Evolutionary conservation across 37 sponge, comb jelly and placozoan species (phyloP).

Genomic region (Halichondria panicea): DNA sequence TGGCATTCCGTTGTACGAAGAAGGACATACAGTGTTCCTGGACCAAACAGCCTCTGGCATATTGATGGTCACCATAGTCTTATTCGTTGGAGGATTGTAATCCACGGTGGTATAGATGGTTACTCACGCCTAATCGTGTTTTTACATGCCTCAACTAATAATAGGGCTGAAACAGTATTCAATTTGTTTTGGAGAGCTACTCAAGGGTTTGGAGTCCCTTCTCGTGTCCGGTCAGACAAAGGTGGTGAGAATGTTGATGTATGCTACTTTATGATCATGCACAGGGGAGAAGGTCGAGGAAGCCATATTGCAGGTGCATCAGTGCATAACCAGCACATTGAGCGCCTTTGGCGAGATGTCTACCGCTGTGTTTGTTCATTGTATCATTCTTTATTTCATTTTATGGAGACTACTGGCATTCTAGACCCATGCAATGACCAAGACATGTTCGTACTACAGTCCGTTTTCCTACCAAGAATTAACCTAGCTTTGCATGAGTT

Average conservation of each 20-base stretch:
- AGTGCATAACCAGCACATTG: conserved; percentile 43
- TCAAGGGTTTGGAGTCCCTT: conserved; percentile 18
- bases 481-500: too few species aligned
- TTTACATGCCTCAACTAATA: conserved; percentile 25
- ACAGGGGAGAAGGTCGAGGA: conserved; percentile 24
- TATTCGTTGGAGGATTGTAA: conserved; percentile 30
- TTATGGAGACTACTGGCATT: conserved; percentile 10
- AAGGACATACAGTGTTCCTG: conserved; percentile 33
- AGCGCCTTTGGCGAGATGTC: conserved; percentile 43
- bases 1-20: conserved; percentile 34
- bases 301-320: conserved; percentile 44
- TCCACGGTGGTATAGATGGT: conserved; percentile 52
- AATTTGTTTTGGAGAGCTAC: conserved; percentile 15
- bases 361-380: conserved; percentile 50
- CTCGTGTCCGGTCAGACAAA: conserved; percentile 33
- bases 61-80: conserved; percentile 55
- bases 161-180: conserved; percentile 24
- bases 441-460: conserved; percentile 26
- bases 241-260: conserved; percentile 34
- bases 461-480: conserved; percentile 4
- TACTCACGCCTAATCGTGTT: conserved; percentile 27
- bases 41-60: conserved; percentile 41
- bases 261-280: conserved; percentile 25
- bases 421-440: conserved; percentile 18
- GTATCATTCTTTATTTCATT: conserved; percentile 22